Evolutionary conservation across 2,888 invertebrate genomes (phyloP).

Genomic region (Panorpa germanica): DNA sequence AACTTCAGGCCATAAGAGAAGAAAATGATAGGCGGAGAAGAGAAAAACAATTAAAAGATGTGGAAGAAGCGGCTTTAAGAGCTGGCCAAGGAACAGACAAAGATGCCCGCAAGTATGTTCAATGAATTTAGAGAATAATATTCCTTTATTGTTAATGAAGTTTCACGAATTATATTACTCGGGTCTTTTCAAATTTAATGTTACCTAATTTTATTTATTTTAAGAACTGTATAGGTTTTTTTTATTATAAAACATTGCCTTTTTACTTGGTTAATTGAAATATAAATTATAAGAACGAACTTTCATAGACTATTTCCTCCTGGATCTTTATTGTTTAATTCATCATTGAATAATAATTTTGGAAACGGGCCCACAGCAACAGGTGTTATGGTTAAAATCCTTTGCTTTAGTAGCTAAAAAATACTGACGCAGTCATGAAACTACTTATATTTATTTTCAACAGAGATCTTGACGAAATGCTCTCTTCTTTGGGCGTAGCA

Average conservation of each 20-base stretch:
- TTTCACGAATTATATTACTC: constrained; percentile 1
- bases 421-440: constrained; percentile 24
- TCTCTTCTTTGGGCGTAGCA: constrained; percentile 70
- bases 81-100: constrained; percentile 21
- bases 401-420: too few relatives aligned
- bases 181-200: constrained; percentile 3
- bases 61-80: constrained; percentile 42
- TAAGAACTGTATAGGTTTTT: constrained; percentile 5
- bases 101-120: constrained; percentile 22
- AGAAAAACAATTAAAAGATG: constrained; percentile 78
- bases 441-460: constrained; percentile 20
- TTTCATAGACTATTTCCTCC: too few relatives aligned
- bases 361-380: constrained; percentile 21
- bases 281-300: too few relatives aligned
- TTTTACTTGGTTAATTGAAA: too few relatives aligned
- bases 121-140: too few relatives aligned
- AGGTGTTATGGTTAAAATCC: too few relatives aligned
- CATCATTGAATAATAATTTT: constrained; percentile 22
- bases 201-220: constrained; percentile 1
- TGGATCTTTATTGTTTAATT: too few relatives aligned
- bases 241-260: too few relatives aligned
- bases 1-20: constrained; percentile 72
- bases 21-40: constrained; percentile 71
- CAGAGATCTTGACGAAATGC: constrained; percentile 68
- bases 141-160: too few relatives aligned